Evolutionary conservation across 2,888 invertebrate species (phyloP).

Genomic region (Aphelenchoides bicaudatus): DNA sequence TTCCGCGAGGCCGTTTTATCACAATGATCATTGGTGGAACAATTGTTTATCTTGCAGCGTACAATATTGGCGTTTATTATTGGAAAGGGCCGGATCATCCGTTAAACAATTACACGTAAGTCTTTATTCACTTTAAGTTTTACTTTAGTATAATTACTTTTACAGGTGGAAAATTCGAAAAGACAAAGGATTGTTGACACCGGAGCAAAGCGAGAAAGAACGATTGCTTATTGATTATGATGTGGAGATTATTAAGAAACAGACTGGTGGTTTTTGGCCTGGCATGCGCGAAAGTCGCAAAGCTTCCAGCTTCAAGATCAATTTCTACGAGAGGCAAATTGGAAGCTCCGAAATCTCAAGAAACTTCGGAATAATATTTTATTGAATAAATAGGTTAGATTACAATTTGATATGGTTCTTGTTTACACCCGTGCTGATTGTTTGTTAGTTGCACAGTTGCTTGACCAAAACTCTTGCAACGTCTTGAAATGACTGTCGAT

Average conservation of each 20-base stretch:
- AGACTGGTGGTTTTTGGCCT: no score
- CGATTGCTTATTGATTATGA: background rate
- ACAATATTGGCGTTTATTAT: background rate
- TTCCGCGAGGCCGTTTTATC: constrained; percentile 5
- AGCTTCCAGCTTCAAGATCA: no score
- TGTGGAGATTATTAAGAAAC: no score
- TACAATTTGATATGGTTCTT: no score
- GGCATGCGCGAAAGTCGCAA: no score
- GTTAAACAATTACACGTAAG: constrained; percentile 14
- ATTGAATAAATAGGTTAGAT: no score
- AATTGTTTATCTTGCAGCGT: background rate
- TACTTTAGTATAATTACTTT: background rate
- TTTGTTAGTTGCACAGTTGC: no score
- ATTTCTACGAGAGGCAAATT: no score
- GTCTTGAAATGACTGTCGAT: constrained; percentile 2
- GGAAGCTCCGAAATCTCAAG: no score
- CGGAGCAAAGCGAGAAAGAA: background rate
- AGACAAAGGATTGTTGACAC: background rate
- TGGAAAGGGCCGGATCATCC: constrained; percentile 17
- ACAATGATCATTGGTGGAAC: background rate
- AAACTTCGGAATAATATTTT: no score
- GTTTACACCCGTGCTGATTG: no score
- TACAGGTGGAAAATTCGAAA: background rate
- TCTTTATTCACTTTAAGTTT: background rate
- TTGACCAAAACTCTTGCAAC: constrained; percentile 5